Base-by-base conservation (phyloP, 2,797 vertebrate genomes). In the Schizopygopsis malacanthus region DNA sequence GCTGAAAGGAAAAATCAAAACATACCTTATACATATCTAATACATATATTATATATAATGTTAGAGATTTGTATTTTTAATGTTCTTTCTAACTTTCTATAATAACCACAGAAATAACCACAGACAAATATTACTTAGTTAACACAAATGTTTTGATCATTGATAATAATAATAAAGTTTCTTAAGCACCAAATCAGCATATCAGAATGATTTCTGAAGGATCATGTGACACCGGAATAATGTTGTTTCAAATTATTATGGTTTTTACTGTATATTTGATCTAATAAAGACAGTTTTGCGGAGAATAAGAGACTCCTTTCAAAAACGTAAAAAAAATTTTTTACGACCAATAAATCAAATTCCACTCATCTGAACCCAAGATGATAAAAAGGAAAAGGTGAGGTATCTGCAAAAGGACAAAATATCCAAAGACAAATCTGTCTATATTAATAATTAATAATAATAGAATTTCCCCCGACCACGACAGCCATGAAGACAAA, bases 401-500 rank as follows among this genome's bases (percentile, higher is more conserved):
- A 82, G 25, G 28, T 33, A 33, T 33, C 25, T 37, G 83, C 54
- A 85, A 45, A 89, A 90, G 87, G 89, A 92, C 90, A 87, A 93
- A 95, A 93, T 91, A 93, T 93, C 93, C 92, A 89, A 77, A 16
- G 91, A 92, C 90, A 90, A 92, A 95, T 95, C 92, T 93, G 92
- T 33, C 33, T 33, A 33, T 33, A 33, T 33, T 33, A 33, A 33
- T 33, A 33, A 33, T 33, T 33, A 33, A 33, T 33, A 33, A 33
- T 33, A 33, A 33, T 33, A 33, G 33, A 33, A 3, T 33, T 33
- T 92, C 91, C 93, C 90, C 91, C 93, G 91, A 94, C 93, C 90
- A 73, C 91, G 93, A 95, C 94, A 94, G 93, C 89, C 92, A 90
- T 82, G 25, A 89, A 95, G 93, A 94, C 95, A 95, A 96, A 96